Conservation (phyloP, 2,113 vertebrate species). For the Brachypteracias leptosomus region DNA sequence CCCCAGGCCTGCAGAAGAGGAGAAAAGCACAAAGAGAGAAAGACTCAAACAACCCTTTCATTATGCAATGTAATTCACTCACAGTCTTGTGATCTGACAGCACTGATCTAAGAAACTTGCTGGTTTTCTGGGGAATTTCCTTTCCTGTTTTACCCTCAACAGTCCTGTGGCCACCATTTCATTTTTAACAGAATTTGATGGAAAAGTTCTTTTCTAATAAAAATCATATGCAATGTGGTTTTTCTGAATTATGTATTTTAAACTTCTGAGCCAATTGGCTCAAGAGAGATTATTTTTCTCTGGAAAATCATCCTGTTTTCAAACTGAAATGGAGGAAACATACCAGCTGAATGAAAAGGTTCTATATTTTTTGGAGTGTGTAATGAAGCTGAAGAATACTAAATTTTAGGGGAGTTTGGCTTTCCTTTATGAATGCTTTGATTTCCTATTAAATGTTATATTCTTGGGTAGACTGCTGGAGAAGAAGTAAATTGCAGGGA, state of each 20-base stretch:
- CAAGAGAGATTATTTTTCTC: slow-evolving; percentile 5
- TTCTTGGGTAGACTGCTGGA: not conserved
- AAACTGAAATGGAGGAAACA: slow-evolving; percentile 12
- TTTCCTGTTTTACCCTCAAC: not conserved
- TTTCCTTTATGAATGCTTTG: not conserved
- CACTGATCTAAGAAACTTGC: not conserved
- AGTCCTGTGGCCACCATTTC: not conserved
- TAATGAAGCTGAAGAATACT: not conserved
- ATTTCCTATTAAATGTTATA: not conserved
- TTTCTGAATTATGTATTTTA: slow-evolving; percentile 10
- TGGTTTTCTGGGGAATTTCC: not conserved
- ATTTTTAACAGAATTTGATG: not conserved
- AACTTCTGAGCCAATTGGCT: not conserved
- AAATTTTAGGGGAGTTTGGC: not conserved
- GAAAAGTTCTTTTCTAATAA: slow-evolving; percentile 14
- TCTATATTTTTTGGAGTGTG: not conserved
- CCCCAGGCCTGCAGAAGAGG: not conserved
- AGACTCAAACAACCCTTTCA: not conserved
- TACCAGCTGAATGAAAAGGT: not conserved
- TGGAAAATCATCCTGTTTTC: slow-evolving; percentile 5
- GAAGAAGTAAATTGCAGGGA: not conserved
- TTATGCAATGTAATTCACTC: not conserved
- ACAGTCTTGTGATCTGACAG: not conserved
- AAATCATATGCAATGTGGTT: not conserved
- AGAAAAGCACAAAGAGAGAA: not conserved